These are phyloP conservation scores for Zaprionus inermis DNA, from an alignment of 1,140 invertebrate genomes.

Conservation along the genomic window DNA sequence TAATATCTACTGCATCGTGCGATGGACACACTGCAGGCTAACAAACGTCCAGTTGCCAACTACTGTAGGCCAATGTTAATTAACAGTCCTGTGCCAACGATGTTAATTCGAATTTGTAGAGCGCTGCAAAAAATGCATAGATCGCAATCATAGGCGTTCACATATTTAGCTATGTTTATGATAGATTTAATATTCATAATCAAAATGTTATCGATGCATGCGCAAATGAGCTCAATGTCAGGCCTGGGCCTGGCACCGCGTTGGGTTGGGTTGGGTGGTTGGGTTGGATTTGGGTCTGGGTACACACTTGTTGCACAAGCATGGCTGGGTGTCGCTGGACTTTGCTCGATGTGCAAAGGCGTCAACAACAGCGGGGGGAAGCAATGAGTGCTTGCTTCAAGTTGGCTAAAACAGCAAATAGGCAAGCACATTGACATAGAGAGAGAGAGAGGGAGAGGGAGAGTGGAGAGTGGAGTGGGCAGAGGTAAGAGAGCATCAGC, in stretches of 20 bases:
- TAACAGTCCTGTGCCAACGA: neutral
- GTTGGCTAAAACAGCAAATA: slow-evolving; percentile 31
- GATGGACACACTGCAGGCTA: neutral
- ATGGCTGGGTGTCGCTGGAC: slow-evolving; percentile 41
- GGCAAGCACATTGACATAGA: neutral
- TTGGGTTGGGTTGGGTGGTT: neutral
- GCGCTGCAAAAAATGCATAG: too few relatives aligned
- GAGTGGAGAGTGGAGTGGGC: neutral
- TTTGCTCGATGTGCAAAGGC: slow-evolving; percentile 33
- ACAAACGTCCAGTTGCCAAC: neutral
- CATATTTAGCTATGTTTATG: too few relatives aligned
- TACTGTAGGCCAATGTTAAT: neutral
- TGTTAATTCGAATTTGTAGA: too few relatives aligned
- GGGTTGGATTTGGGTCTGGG: neutral
- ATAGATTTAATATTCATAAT: too few relatives aligned
- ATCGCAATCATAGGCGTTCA: too few relatives aligned
- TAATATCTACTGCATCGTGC: neutral
- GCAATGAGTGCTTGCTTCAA: slow-evolving; percentile 5
- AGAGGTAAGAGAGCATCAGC: neutral
- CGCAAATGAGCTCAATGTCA: slow-evolving; percentile 12
- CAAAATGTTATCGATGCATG: neutral
- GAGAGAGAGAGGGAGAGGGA: too few relatives aligned
- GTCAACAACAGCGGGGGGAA: slow-evolving; percentile 26
- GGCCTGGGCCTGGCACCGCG: neutral
- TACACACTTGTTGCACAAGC: slow-evolving; percentile 15